Base-by-base conservation (phyloP, 2,888 invertebrate species). In the Aplocera efformata region DNA sequence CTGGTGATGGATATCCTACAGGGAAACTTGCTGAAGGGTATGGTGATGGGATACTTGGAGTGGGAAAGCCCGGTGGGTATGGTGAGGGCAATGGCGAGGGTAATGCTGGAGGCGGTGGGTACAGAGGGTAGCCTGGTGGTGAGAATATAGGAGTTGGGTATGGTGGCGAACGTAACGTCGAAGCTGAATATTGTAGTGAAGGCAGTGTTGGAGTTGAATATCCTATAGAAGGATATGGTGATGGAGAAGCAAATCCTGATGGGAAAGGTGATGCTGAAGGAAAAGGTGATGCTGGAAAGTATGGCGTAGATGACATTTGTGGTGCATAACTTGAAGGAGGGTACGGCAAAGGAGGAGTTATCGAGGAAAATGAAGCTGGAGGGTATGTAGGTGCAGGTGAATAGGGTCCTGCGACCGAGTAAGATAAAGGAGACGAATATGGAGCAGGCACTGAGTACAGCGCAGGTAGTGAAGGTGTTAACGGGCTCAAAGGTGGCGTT, bases 221-320 rank as follows among this genome's bases (percentile, higher is more conserved):
- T 17, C 21, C 33, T 6, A 22, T 22, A 6, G 21, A 10, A 25
- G 43, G 33, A 23, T 45, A 51, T 22, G 45, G 35, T 2, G 39
- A 10, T 7, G 48, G 47, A 17, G 40, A 38, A 32, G 53, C 33
- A 26, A 17, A 17, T 17, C 13, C 13, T 17, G 13, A 21, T 9
- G 47, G 49, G 7, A 53, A 54, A 6, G 54, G 25, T 9, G 48
- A 34, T 11, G 51, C 42, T 1, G 40, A 39, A 25, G 51, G 32
- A 9, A 29, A 40, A 1, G 36, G 30, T 9, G 34, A 30, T 26
- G 22, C 32, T 6, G 53, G 36, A 6, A 48, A 27, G 26, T 45
- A 46, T 2, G 53, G 24, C 7, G 48, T 24, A 7, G 55, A 36
- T 20, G 48, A 25, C 34, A 53, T 37, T 17, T 56, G 59, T 10